Conservation (phyloP, 2,113 vertebrate genomes). For the Gopherus evgoodei region DNA sequence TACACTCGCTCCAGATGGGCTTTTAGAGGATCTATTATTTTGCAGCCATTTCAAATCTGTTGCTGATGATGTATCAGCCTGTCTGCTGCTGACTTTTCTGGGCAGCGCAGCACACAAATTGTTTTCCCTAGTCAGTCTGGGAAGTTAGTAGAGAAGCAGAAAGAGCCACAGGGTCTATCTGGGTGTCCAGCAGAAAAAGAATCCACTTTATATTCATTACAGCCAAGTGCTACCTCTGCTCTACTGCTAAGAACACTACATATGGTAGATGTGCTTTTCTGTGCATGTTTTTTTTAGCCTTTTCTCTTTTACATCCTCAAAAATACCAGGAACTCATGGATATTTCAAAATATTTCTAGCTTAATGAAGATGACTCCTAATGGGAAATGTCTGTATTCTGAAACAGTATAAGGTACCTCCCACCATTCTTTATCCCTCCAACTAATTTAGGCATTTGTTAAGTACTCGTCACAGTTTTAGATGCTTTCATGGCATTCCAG, state of each 20-base stretch:
- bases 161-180: neutral
- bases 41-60: fast-evolving
- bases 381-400: neutral
- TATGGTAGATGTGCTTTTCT: neutral
- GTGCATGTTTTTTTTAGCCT: neutral
- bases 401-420: neutral
- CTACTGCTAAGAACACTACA: neutral
- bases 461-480: neutral
- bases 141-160: neutral
- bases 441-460: neutral
- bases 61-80: neutral
- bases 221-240: neutral
- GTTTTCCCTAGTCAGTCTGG: neutral
- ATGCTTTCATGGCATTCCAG: neutral
- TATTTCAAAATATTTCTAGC: neutral
- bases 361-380: neutral
- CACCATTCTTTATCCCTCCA: neutral
- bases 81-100: fast-evolving
- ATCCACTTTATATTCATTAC: neutral
- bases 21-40: fast-evolving
- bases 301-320: neutral
- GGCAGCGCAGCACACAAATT: neutral
- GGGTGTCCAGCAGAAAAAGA: neutral
- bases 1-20: neutral
- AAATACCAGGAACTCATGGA: neutral